These are phyloP conservation scores for Cherax quadricarinatus DNA, from an alignment of 1,140 invertebrate species.

Conservation along the genomic window DNA sequence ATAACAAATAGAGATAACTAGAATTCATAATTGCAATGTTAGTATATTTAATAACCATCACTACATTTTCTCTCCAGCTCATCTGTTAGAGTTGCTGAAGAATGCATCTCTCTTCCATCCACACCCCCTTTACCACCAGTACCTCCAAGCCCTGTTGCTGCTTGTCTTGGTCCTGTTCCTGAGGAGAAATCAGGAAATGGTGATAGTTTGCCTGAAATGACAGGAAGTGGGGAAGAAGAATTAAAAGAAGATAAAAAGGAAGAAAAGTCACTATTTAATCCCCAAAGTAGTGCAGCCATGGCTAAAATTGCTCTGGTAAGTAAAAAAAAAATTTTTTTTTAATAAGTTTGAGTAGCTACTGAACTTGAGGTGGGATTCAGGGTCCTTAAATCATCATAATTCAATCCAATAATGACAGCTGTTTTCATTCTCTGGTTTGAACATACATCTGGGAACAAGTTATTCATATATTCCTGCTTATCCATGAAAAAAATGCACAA, in stretches of 20 bases:
- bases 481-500: no score
- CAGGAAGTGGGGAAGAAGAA: constrained; percentile 39
- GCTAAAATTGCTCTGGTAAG: constrained; percentile 60
- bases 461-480: no score
- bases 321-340: not conserved
- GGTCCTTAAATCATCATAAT: no score
- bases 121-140: constrained; percentile 11
- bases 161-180: constrained; percentile 14
- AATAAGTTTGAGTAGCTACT: no score
- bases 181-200: constrained; percentile 44
- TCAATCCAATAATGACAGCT: no score
- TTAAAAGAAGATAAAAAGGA: constrained; percentile 57
- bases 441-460: no score
- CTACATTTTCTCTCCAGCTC: constrained; percentile 23
- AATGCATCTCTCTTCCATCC: constrained; percentile 16
- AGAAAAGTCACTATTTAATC: constrained; percentile 47
- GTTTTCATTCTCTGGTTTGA: no score
- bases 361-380: no score
- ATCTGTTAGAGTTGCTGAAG: constrained; percentile 38
- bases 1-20: no score
- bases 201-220: constrained; percentile 17
- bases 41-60: not conserved
- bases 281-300: constrained; percentile 63
- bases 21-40: no score
- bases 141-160: not conserved